A percentile compares a stretch with the other conserved stretches of the same genome.
Conservation (phyloP, 1,140 invertebrate genomes). For the Camponotus floridanus region DNA sequence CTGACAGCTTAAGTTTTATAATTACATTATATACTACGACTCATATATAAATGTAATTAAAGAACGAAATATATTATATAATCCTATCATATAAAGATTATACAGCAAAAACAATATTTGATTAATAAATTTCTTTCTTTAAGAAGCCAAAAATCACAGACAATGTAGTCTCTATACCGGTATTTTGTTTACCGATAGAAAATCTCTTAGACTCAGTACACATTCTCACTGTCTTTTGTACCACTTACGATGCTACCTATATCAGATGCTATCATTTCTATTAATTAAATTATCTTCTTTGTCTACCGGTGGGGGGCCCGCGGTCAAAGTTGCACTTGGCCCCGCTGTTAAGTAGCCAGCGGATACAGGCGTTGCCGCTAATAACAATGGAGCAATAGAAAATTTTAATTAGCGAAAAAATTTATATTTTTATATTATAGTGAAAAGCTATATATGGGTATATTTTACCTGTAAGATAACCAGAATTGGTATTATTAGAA, state of each 20-base stretch:
- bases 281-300: slow-evolving; percentile 86
- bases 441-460: slow-evolving; percentile 27
- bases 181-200: slow-evolving; percentile 44
- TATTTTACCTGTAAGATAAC: slow-evolving; percentile 90
- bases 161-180: slow-evolving; percentile 71
- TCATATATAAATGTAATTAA: slow-evolving; percentile 69
- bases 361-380: slow-evolving; percentile 90
- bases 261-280: slow-evolving; percentile 85
- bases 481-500: slow-evolving; percentile 88
- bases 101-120: slow-evolving; percentile 70
- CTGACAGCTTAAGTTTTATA: slow-evolving; percentile 51
- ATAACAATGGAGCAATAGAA: slow-evolving; percentile 61
- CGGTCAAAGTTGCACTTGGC: slow-evolving; percentile 90
- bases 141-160: slow-evolving; percentile 77
- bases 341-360: slow-evolving; percentile 94
- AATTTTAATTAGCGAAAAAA: not conserved
- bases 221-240: slow-evolving; percentile 73
- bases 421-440: not conserved
- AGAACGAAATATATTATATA: slow-evolving; percentile 60
- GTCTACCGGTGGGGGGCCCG: slow-evolving; percentile 93
- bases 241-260: slow-evolving; percentile 76
- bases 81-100: slow-evolving; percentile 75
- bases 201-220: slow-evolving; percentile 61
- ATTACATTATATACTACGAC: slow-evolving; percentile 39
- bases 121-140: slow-evolving; percentile 72